Percentiles rank a stretch among this genome's conserved stretches.
These are phyloP conservation scores for Xanthia icteritia DNA, from an alignment of 2,888 invertebrate species.

Conservation along the genomic window DNA sequence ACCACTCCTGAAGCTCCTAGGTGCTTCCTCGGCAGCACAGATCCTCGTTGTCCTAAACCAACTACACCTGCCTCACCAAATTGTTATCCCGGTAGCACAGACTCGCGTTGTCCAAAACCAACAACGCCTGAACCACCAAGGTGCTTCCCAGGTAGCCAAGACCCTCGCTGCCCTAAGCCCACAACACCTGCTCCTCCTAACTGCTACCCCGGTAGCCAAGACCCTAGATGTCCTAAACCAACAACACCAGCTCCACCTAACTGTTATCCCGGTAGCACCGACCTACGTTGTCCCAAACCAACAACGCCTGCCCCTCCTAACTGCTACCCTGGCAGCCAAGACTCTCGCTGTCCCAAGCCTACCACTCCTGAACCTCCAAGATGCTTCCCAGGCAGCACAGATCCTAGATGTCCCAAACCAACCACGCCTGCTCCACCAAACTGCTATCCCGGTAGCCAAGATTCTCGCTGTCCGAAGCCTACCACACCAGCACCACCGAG, in stretches of 20 bases:
- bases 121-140: conserved; percentile 45
- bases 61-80: conserved; percentile 60
- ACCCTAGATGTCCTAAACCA: conserved; percentile 71
- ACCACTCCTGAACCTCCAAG: conserved; percentile 64
- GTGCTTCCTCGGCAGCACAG: conserved; percentile 69
- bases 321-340: conserved; percentile 73
- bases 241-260: conserved; percentile 23
- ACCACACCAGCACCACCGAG: conserved; percentile 44
- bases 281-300: not conserved
- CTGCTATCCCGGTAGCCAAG: conserved; percentile 74
- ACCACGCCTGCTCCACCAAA: not conserved
- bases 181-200: conserved; percentile 60
- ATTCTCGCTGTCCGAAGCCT: conserved; percentile 9
- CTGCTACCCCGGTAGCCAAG: conserved; percentile 75
- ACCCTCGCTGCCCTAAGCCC: conserved; percentile 58
- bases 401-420: not conserved
- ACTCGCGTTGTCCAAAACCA: conserved; percentile 71
- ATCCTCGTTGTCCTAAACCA: conserved; percentile 58
- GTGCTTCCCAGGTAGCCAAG: conserved; percentile 69
- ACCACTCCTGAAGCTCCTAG: conserved; percentile 51
- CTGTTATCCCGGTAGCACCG: not conserved
- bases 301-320: not conserved
- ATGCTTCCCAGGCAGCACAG: not conserved
- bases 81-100: conserved; percentile 75
- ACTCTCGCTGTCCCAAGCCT: conserved; percentile 57